A percentile compares a stretch with the other conserved stretches of the same genome.
Evolutionary conservation across 2,113 vertebrate genomes (phyloP).

Genomic region (Ammodytes marinus): DNA sequence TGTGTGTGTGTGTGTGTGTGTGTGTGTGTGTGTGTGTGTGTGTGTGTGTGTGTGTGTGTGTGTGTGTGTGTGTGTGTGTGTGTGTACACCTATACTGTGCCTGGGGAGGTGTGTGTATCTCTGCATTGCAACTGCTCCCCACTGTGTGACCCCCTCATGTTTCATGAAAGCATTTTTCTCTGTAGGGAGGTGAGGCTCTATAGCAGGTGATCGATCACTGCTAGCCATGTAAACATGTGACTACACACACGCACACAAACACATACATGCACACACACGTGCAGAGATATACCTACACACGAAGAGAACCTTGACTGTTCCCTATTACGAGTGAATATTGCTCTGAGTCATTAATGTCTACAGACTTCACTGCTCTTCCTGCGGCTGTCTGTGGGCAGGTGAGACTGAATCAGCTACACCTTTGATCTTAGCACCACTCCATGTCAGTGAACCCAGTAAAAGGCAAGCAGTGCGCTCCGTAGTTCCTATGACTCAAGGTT

Average conservation of each 20-base stretch:
- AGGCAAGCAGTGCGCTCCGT: not conserved
- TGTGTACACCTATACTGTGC: not conserved
- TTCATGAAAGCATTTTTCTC: conserved; percentile 50
- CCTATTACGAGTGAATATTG: conserved; percentile 33
- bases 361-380: conserved; percentile 30
- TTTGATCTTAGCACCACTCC: conserved; percentile 36
- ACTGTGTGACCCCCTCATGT: conserved; percentile 30
- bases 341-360: conserved; percentile 56
- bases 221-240: conserved; percentile 44
- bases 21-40: conserved; percentile 18
- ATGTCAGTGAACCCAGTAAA: conserved; percentile 13
- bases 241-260: not conserved
- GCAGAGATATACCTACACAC: conserved; percentile 12
- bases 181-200: conserved; percentile 25
- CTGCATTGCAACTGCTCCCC: conserved; percentile 9
- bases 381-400: conserved; percentile 29
- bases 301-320: conserved; percentile 14
- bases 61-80: conserved; percentile 22
- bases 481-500: conserved; percentile 11
- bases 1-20: conserved; percentile 15
- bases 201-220: conserved; percentile 60
- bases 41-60: conserved; percentile 13
- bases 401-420: conserved; percentile 52
- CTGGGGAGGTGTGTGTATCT: not conserved
- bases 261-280: not conserved